These are phyloP conservation scores for Borostomias antarcticus DNA, from an alignment of 2,797 vertebrate species.

Conservation along the genomic window DNA sequence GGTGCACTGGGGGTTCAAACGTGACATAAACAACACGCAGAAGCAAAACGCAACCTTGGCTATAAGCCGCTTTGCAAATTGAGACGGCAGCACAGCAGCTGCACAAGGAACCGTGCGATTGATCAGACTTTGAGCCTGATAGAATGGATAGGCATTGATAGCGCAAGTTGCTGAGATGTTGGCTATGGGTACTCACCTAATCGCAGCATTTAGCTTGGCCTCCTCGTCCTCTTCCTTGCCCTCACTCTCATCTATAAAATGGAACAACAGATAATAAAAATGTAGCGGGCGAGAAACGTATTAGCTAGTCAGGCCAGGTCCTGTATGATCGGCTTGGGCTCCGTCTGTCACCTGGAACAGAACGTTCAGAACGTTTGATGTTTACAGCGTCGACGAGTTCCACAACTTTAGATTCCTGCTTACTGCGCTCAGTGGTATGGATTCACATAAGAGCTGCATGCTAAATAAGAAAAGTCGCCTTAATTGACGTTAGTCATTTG, in stretches of 20 bases:
- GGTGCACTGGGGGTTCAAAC: slow-evolving; percentile 44
- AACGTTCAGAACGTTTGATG: neutral
- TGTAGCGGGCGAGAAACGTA: neutral
- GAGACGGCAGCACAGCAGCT: no score
- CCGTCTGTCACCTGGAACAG: neutral
- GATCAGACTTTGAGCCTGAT: neutral
- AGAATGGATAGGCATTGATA: neutral
- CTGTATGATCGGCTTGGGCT: neutral
- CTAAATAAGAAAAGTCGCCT: no score
- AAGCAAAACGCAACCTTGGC: no score
- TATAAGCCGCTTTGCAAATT: no score
- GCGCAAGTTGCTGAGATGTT: neutral
- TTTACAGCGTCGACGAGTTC: neutral
- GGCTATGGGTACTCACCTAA: slow-evolving; percentile 62
- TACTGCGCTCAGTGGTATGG: no score
- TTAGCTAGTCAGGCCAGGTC: neutral
- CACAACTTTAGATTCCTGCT: no score
- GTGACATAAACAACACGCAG: neutral
- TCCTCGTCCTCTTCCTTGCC: slow-evolving; percentile 90
- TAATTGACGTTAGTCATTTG: neutral
- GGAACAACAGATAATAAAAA: no score
- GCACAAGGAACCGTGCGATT: neutral
- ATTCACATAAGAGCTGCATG: no score
- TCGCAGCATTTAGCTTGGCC: slow-evolving; percentile 73
- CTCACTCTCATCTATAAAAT: slow-evolving; percentile 91